Conservation (phyloP, 2,113 vertebrate species). For the Atractosteus spatula region DNA sequence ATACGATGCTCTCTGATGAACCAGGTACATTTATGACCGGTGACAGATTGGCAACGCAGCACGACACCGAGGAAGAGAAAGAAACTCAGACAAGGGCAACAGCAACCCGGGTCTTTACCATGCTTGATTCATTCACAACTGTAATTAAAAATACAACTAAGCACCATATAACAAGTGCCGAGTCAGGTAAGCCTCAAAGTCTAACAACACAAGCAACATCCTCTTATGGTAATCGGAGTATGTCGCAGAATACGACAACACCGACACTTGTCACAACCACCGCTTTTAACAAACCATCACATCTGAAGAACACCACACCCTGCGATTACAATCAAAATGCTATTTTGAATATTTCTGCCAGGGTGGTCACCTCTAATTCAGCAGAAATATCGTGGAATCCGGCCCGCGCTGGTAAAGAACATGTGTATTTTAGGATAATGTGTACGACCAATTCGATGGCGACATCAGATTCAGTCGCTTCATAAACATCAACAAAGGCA, state of each 20-base stretch:
- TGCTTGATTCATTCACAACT: neutral
- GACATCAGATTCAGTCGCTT: conserved; percentile 20
- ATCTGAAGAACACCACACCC: neutral
- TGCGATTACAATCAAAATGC: conserved; percentile 19
- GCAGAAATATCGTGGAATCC: conserved; percentile 13
- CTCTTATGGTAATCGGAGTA: too few species aligned
- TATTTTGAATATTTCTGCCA: conserved; percentile 19
- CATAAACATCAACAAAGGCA: conserved; percentile 22
- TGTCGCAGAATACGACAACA: neutral
- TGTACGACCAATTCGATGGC: conserved; percentile 18
- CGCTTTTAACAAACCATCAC: conserved; percentile 2
- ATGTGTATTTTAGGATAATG: conserved; percentile 22
- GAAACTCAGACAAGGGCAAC: neutral
- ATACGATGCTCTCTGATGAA: conserved; percentile 23
- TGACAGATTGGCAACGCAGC: neutral
- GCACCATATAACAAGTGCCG: neutral
- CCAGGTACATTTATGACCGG: conserved; percentile 18
- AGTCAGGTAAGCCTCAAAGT: neutral
- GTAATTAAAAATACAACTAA: neutral
- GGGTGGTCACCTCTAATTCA: conserved; percentile 15
- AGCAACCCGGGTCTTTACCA: neutral
- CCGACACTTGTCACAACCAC: neutral
- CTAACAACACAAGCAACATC: neutral
- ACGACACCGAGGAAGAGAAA: too few species aligned
- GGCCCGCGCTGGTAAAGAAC: neutral